Evolutionary conservation across 2,888 invertebrate genomes (phyloP).

Genomic region (Caenorhabditis sp.): DNA sequence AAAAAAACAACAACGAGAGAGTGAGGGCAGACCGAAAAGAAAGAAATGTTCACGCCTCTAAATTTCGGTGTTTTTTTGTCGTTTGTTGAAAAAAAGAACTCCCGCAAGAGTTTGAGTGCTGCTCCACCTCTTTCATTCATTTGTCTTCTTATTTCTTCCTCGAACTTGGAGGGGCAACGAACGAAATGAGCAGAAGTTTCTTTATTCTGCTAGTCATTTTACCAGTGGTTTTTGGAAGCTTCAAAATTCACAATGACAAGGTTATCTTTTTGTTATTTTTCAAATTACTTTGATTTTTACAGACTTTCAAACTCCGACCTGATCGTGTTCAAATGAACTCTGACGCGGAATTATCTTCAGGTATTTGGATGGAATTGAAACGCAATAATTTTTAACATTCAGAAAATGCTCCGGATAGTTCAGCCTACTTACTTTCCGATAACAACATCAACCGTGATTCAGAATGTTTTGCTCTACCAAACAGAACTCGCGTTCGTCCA

Average conservation of each 20-base stretch:
- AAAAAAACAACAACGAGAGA: not conserved
- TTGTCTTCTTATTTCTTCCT: not conserved
- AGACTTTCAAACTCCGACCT: constrained; percentile 9
- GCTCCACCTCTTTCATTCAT: not conserved
- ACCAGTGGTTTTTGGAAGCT: not conserved
- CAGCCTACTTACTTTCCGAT: constrained; percentile 32
- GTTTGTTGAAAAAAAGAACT: not conserved
- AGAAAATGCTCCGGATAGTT: constrained; percentile 25
- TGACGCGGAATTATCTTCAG: constrained; percentile 4
- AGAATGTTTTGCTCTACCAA: constrained; percentile 45
- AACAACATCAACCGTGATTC: constrained; percentile 25
- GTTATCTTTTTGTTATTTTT: not conserved
- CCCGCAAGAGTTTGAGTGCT: not conserved
- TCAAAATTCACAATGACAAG: not conserved
- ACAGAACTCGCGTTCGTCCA: constrained; percentile 47
- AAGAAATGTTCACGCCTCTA: not conserved
- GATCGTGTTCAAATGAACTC: constrained; percentile 11
- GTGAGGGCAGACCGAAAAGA: not conserved
- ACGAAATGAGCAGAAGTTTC: not conserved
- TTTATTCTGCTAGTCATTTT: not conserved
- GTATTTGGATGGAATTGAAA: too few relatives aligned
- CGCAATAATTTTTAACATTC: constrained; percentile 4
- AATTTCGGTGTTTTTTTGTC: not conserved
- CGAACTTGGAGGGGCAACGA: not conserved
- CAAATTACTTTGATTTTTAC: not conserved